phyloP scores from a whole-genome alignment of 23 tunicate species.

The Aplidium turbinatum region DNA sequence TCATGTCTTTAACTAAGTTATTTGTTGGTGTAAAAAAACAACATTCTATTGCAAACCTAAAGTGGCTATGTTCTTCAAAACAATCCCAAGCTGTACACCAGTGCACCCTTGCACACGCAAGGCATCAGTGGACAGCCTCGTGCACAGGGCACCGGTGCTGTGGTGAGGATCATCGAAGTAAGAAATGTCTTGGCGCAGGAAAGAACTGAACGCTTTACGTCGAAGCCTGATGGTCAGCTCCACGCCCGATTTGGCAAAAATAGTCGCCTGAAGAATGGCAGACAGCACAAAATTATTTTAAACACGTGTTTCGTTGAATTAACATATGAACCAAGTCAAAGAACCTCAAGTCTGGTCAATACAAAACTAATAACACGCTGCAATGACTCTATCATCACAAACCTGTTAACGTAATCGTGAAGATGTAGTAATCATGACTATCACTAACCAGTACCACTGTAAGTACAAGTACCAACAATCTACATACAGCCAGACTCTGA shows the following conservation, averaged over 20 bases:
- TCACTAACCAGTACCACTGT: too few species aligned
- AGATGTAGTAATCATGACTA: too few species aligned
- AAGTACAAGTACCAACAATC: too few species aligned
- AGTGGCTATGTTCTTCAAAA: slow-evolving; percentile 68
- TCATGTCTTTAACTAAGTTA: too few species aligned
- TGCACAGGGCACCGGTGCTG: slow-evolving; percentile 90
- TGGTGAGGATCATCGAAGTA: slow-evolving; percentile 84
- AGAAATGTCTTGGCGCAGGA: slow-evolving; percentile 76
- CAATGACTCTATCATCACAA: not conserved
- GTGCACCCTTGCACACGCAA: slow-evolving; percentile 91
- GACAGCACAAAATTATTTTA: too few species aligned
- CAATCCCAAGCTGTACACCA: slow-evolving; percentile 71
- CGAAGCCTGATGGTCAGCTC: slow-evolving; percentile 80
- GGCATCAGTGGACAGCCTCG: slow-evolving; percentile 87
- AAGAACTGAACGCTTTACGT: slow-evolving; percentile 50
- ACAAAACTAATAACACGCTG: not conserved
- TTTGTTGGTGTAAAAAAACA: too few species aligned
- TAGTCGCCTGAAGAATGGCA: slow-evolving; percentile 54
- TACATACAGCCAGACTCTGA: too few species aligned
- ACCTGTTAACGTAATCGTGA: too few species aligned
- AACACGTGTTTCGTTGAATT: too few species aligned
- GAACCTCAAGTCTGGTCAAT: too few species aligned
- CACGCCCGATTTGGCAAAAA: slow-evolving; percentile 87
- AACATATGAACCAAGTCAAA: too few species aligned
- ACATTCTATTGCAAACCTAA: too few species aligned